Base-by-base conservation (phyloP, 2,888 invertebrate species). In the Schizotus pectinicornis region DNA sequence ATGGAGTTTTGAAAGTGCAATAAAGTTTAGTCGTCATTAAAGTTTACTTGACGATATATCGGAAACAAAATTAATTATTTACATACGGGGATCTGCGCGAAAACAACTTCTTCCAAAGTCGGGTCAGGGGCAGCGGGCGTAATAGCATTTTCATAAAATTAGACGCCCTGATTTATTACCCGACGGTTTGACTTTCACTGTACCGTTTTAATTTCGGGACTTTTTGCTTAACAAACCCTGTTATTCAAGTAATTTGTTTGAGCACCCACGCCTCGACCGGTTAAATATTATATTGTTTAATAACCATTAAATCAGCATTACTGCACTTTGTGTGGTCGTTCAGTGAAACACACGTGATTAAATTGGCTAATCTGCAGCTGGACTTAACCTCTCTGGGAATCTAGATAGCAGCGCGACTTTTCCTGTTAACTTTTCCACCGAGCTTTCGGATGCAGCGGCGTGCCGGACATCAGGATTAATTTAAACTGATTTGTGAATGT, bases 41-140 rank as follows among this genome's bases (percentile, higher is more conserved):
- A 47, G 41, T 54, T 54, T 46, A 36, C 12, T 22, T 37, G 22
- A 45, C 38, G 43, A 41, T 39, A 47, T 47, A 47, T 54, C 41
- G 41, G 47, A 54, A 32, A 47, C 47, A 53, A 47, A 41, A 47
- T 33, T 54, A 41, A 54, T 54, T 54, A 47, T 53, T 53, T 53
- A 46, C 53, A 30, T 39, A 36, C 33, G 42, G 32, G 51, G 34
- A 9, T 38, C 22, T 22, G 33, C 30, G 33, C n/a, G 11, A 32
- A 12, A 38, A 49, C 12, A 50, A 50, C 41, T 50, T 50, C 34
- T 5, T 5, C 22, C 22, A 5, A 22, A 22, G 5, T 5, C 7
- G 31, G 34, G 42, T 30, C 13, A 52, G 22, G 47, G 47, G 39
- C 36, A 12, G 31, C 6, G 22, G 38, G 46, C 33, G 12, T 38